Evolutionary conservation across 2,888 invertebrate genomes (phyloP).

Genomic region (Galerucella pusilla): DNA sequence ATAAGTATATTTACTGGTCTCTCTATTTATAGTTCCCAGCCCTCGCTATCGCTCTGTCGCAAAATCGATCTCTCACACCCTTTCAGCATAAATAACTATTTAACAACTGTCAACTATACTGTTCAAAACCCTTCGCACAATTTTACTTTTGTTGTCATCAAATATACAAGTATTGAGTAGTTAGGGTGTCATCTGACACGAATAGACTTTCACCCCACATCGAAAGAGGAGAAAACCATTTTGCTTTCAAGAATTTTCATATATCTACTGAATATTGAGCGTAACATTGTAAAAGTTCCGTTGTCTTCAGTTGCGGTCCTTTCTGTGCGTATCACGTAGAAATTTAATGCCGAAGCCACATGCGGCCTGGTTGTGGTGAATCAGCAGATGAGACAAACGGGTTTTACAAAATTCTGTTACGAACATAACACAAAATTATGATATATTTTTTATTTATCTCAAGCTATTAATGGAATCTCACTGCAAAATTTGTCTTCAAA

Average conservation of each 20-base stretch:
- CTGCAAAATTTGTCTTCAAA: no score
- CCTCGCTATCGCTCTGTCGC: no score
- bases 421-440: not conserved
- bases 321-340: slow-evolving; percentile 11
- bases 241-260: not conserved
- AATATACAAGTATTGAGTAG: not conserved
- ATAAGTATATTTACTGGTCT: no score
- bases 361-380: not conserved
- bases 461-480: no score
- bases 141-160: not conserved
- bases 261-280: slow-evolving; percentile 5
- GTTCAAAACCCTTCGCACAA: no score
- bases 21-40: no score
- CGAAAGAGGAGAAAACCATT: not conserved
- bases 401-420: not conserved
- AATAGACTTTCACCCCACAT: not conserved
- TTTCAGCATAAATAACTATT: no score
- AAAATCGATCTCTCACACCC: no score
- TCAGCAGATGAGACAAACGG: not conserved
- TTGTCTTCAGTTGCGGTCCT: not conserved
- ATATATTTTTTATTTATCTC: not conserved
- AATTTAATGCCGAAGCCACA: slow-evolving; percentile 9
- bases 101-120: no score
- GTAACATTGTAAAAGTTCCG: not conserved
- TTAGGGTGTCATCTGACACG: not conserved